phyloP scores from a whole-genome alignment of 1,140 invertebrate species.

The Apis mellifera region DNA sequence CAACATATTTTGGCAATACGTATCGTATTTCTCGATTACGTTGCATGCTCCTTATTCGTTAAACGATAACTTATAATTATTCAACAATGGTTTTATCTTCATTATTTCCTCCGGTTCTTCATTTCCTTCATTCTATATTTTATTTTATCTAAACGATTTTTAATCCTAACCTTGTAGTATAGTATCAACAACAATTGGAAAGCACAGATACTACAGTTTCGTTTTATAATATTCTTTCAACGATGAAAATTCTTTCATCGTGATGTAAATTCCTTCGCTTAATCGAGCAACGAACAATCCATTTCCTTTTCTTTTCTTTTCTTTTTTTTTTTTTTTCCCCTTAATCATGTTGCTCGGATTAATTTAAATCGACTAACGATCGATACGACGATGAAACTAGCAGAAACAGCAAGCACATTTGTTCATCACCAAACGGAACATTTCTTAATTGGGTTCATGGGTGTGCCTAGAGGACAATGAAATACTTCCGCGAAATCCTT shows the following conservation, averaged over 20 bases:
- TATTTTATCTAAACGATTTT: conserved; percentile 6
- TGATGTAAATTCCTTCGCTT: not conserved
- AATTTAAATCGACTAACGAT: conserved; percentile 4
- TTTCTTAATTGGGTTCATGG: conserved; percentile 91
- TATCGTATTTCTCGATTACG: conserved; percentile 1
- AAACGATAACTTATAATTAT: not conserved
- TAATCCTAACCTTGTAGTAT: not conserved
- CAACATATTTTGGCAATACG: conserved; percentile 12
- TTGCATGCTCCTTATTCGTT: conserved; percentile 1
- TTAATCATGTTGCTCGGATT: not conserved
- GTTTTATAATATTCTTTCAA: not conserved
- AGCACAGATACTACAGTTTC: conserved; percentile 20
- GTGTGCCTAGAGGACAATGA: conserved; percentile 85
- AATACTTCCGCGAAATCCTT: conserved; percentile 89
- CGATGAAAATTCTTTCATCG: not conserved
- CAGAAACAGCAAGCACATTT: not conserved
- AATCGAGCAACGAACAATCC: not conserved
- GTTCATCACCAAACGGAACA: conserved; percentile 90
- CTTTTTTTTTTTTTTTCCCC: not conserved
- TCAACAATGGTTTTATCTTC: not conserved
- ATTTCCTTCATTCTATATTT: not conserved
- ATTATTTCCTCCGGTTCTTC: not conserved
- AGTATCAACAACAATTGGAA: conserved; percentile 14
- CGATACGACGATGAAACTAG: not conserved
- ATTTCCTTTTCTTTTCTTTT: not conserved